Base-by-base conservation (phyloP, 2,797 vertebrate genomes). In the Acrossocheilus fasciatus region DNA sequence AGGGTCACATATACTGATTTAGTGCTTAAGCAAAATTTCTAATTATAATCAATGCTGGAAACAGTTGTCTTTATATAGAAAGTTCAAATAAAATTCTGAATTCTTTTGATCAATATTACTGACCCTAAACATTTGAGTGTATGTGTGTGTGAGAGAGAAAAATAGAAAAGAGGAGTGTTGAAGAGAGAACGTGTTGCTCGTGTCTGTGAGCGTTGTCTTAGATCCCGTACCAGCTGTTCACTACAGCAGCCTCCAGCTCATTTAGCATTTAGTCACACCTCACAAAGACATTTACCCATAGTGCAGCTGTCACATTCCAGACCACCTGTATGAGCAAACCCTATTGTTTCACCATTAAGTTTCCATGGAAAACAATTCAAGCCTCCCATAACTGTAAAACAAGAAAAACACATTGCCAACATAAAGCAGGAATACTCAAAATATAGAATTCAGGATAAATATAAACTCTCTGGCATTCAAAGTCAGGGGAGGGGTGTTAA, bases 261-360 rank as follows among this genome's bases (percentile, higher is more conserved):
- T 43, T 78, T 81, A 41, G 74, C 36, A 43, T 78, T 84, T 74
- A 72, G 43, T 68, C 76, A 75, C 50, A 23, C 17, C 9, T 79
- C 62, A 86, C 79, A 70, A 57, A 87, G 75, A 88, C 81, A 87
- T 88, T 88, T 82, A 82, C 57, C 80, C 86, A 85, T 86, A 82
- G 81, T 69, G 82, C 88, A 89, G 82, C 88, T 88, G 86, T 87
- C 88, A 73, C 83, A 85, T 85, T 85, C 86, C 77, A 82, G 59
- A 72, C 66, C 72, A 57, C 62, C 74, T 79, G 23, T 47, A 82
- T 84, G 66, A 82, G 80, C 64, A 88, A 64, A 54, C 76, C 75
- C n/a, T 57, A 41, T 69, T 84, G 66, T 81, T 72, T 74, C 68
- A 73, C 30, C n/a, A 81, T 74, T 50, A 73, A 30, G 26, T 73